These are phyloP conservation scores for Cheilosia scutellata DNA, from an alignment of 2,888 invertebrate genomes.

Conservation along the genomic window DNA sequence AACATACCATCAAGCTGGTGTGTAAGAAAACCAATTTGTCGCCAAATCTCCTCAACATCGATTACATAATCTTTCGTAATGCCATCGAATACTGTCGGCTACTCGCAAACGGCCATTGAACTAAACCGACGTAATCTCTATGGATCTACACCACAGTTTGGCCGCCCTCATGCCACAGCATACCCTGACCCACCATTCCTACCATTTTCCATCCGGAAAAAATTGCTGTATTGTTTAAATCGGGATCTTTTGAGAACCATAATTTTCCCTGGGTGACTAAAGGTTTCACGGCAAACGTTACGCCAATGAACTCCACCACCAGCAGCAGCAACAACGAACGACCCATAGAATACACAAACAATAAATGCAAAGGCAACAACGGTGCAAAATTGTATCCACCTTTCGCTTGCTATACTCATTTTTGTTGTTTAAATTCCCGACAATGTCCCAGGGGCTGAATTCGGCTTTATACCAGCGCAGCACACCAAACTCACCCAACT, in stretches of 20 bases:
- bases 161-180: not conserved
- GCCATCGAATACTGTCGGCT: not conserved
- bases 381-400: constrained; percentile 53
- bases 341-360: constrained; percentile 43
- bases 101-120: no score
- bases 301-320: constrained; percentile 31
- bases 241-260: constrained; percentile 47
- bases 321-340: constrained; percentile 2
- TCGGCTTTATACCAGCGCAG: constrained; percentile 36
- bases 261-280: constrained; percentile 58
- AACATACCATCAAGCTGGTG: no score
- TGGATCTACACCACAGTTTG: not conserved
- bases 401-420: constrained; percentile 38
- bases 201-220: constrained; percentile 13
- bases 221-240: constrained; percentile 39
- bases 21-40: no score
- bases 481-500: constrained; percentile 10
- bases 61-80: not conserved
- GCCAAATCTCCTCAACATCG: no score
- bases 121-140: not conserved
- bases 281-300: constrained; percentile 52
- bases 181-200: not conserved
- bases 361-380: constrained; percentile 55
- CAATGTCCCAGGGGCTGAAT: constrained; percentile 62
- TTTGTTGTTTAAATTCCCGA: constrained; percentile 46